Percentiles rank a stretch among this genome's conserved stretches.
phyloP scores from a whole-genome alignment of 2,113 vertebrate species.

The Cebus imitator region DNA sequence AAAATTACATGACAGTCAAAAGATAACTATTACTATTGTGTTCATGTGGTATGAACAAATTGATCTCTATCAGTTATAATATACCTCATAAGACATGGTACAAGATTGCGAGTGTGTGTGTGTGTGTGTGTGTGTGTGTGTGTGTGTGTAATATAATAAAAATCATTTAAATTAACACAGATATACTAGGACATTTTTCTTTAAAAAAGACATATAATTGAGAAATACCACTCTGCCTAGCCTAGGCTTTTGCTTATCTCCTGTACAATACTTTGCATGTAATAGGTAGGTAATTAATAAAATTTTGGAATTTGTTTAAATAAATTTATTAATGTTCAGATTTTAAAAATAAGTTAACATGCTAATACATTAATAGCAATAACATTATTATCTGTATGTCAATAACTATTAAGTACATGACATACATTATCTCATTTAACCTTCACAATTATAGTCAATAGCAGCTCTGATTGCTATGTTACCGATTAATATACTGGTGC shows the following conservation, averaged over 20 bases:
- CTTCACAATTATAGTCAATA: neutral
- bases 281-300: neutral
- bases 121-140: neutral
- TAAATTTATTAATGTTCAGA: neutral
- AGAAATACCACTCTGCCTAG: neutral
- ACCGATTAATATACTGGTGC: neutral
- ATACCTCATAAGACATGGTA: neutral
- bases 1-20: neutral
- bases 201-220: neutral
- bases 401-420: neutral
- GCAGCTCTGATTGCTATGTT: neutral
- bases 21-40: neutral
- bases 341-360: neutral
- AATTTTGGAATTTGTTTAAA: constrained; percentile 4
- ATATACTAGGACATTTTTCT: neutral
- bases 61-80: neutral
- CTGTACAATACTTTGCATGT: neutral
- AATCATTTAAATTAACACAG: neutral
- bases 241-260: neutral
- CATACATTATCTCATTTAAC: neutral
- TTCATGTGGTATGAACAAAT: neutral
- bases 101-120: neutral
- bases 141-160: neutral
- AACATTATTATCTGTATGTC: neutral
- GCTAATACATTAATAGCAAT: neutral